Conservation (phyloP, 1,140 invertebrate genomes). For the Polypedilum pembai region DNA sequence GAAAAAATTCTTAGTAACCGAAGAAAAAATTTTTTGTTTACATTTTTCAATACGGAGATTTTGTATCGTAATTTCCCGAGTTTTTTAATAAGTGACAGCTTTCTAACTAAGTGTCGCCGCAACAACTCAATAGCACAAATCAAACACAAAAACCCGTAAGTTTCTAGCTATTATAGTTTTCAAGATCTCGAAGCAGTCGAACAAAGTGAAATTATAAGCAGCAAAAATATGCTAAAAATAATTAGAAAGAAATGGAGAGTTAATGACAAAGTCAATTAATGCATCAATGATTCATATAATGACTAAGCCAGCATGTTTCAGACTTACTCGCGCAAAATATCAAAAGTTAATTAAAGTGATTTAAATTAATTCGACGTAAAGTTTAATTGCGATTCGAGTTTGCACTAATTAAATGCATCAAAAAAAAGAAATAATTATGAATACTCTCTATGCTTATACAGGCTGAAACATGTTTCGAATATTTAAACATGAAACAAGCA, state of each 20-base stretch:
- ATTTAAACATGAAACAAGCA: constrained; percentile 13
- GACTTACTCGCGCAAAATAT: neutral
- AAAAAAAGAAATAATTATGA: constrained; percentile 2
- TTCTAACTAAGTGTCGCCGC: too few species aligned
- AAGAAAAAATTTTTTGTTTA: too few species aligned
- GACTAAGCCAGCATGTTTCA: constrained; percentile 3
- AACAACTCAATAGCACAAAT: too few species aligned
- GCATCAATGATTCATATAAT: constrained; percentile 18
- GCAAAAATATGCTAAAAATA: too few species aligned
- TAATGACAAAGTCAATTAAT: constrained; percentile 19
- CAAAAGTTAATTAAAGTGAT: constrained; percentile 14
- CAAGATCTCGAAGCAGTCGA: too few species aligned
- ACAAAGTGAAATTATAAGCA: too few species aligned
- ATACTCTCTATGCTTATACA: neutral
- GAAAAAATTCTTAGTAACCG: too few species aligned
- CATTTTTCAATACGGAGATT: too few species aligned
- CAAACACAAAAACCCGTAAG: too few species aligned
- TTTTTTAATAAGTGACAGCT: too few species aligned
- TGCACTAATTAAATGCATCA: constrained; percentile 18
- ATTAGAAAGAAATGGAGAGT: constrained; percentile 12
- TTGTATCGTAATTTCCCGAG: too few species aligned
- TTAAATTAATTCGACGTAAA: neutral
- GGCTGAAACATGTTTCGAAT: neutral
- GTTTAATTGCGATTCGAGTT: neutral
- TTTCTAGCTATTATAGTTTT: too few species aligned